A percentile compares a stretch with the other conserved stretches of the same genome.
Evolutionary conservation across 2,113 vertebrate species (phyloP).

Genomic region (Oryzias curvinotus): DNA sequence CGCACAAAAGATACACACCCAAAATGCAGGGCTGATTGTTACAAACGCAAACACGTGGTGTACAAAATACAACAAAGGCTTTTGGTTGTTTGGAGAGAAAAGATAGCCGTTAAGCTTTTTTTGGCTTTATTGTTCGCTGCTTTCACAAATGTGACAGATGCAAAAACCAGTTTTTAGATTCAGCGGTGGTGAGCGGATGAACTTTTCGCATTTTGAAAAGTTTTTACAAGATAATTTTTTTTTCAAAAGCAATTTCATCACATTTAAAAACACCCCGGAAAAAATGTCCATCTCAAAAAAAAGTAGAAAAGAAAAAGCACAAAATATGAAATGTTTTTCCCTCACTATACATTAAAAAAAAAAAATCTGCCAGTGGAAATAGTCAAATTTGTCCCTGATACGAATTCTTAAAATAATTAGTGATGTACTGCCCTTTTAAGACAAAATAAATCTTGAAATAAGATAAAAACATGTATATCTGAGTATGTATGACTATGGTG

Average conservation of each 20-base stretch:
- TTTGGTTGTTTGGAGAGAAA: constrained; percentile 35
- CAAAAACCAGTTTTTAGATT: constrained; percentile 15
- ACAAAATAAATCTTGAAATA: too few relatives aligned
- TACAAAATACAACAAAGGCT: constrained; percentile 54
- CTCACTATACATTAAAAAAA: neutral
- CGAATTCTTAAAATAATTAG: too few relatives aligned
- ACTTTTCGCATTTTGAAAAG: neutral
- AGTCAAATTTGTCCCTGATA: too few relatives aligned
- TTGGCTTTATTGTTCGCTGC: constrained; percentile 20
- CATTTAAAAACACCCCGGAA: too few relatives aligned
- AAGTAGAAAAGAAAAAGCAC: neutral
- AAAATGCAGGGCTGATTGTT: constrained; percentile 29
- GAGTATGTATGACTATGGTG: too few relatives aligned
- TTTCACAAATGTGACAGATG: constrained; percentile 52
- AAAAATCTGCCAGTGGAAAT: too few relatives aligned
- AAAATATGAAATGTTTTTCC: neutral
- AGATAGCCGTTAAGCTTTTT: constrained; percentile 47
- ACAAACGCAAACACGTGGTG: constrained; percentile 10
- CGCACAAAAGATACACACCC: constrained; percentile 37
- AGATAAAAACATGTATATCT: too few relatives aligned
- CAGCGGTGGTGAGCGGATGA: constrained; percentile 3
- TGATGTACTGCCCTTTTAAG: too few relatives aligned
- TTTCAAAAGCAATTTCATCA: neutral
- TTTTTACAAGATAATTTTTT: neutral
- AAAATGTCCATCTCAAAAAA: neutral